Base-by-base conservation (phyloP, 2,888 invertebrate genomes). In the Corbicula japonica region DNA sequence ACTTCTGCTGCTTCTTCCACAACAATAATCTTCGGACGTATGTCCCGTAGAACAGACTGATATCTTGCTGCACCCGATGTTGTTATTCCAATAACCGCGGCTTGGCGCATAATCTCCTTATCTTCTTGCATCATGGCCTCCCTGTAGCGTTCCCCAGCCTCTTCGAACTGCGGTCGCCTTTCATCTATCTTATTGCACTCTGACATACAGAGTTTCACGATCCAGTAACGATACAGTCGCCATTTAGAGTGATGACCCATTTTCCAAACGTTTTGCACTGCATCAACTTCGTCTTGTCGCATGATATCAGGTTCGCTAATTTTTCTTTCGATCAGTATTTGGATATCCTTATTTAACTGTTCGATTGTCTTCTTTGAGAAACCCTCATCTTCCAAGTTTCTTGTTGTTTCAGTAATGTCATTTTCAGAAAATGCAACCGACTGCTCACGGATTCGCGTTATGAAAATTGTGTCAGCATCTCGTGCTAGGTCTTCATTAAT, bases 1-100 rank as follows among this genome's bases (percentile, higher is more conserved):
- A 97, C 96, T 94, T 98, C 97, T 0, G 97, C 97, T 0, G 97
- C 97, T 94, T 98, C 98, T 93, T 98, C 98, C 0, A 98, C 96
- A 23, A 95, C 92, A 4, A 95, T 91, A 54, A 94, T 92, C 26
- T 86, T 87, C 26, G 94, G 93, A 6, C 90, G 82, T 35, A 94
- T 85, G 18, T 86, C 77, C 46, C 89, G 84, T 18, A 93, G 79
- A n/a, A 90, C 70, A n/a, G 80, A 52, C 8, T 85, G 85, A 65
- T 91, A 91, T 63, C 86, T 81, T 5, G 93, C 92, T 46, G 92
- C 92, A 8, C 89, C 89, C 0, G 92, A 92, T 30, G 92, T 93
- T 32, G 93, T 93, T 91, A 93, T 92, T 34, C 90, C 92, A 63
- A 93, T 87, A 0, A 93, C 87, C n/a, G 80, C 81, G 2, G 88